Conservation (phyloP, 1,140 invertebrate species). For the Oncopeltus fasciatus region DNA sequence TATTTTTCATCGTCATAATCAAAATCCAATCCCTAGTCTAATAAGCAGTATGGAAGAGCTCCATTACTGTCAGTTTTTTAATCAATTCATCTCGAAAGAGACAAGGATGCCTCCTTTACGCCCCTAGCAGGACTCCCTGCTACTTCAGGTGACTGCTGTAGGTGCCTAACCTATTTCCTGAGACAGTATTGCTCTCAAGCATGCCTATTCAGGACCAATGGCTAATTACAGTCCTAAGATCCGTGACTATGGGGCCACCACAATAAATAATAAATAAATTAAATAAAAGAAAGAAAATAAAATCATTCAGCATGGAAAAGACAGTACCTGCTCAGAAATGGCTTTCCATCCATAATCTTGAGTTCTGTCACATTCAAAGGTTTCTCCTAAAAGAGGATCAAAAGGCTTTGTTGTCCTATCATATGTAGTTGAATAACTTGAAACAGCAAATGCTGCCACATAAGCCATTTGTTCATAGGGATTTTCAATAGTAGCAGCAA, state of each 20-base stretch:
- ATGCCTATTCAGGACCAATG: conserved; percentile 74
- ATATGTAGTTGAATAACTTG: conserved; percentile 82
- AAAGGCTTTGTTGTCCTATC: conserved; percentile 63
- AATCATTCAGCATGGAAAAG: conserved; percentile 92
- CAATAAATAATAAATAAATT: conserved; percentile 94
- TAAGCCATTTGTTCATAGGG: conserved; percentile 83
- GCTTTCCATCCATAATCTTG: conserved; percentile 89
- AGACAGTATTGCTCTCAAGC: too few species aligned
- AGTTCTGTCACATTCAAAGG: conserved; percentile 88
- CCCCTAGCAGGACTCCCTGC: too few species aligned
- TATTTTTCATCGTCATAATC: too few species aligned
- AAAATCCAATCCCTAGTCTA: too few species aligned
- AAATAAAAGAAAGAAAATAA: conserved; percentile 71
- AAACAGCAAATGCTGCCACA: conserved; percentile 90
- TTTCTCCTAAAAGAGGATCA: conserved; percentile 82
- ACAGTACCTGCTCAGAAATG: conserved; percentile 90
- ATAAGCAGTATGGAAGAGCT: too few species aligned
- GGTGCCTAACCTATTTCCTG: too few species aligned
- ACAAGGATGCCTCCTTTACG: too few species aligned
- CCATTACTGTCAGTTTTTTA: too few species aligned
- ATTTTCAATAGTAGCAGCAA: conserved; percentile 26
- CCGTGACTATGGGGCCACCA: conserved; percentile 95
- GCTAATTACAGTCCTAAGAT: conserved; percentile 90
- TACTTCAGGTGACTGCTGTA: too few species aligned
- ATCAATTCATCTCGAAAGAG: too few species aligned